phyloP scores from a whole-genome alignment of 2,113 vertebrate genomes.

The Dipodomys ordii region DNA sequence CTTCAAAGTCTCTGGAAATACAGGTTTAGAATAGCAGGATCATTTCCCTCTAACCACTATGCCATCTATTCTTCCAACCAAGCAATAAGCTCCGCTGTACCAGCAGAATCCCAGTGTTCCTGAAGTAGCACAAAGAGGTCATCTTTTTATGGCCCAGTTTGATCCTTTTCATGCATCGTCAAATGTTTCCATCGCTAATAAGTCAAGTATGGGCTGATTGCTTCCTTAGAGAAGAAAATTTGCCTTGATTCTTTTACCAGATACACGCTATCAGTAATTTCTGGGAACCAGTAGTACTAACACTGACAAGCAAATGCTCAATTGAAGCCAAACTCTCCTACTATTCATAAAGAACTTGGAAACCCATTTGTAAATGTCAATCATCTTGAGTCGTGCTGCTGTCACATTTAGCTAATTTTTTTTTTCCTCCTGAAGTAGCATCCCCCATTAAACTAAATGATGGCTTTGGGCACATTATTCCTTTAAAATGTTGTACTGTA shows the following conservation, averaged over 20 bases:
- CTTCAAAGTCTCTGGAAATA: slow-evolving; percentile 62
- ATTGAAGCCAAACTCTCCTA: slow-evolving; percentile 3
- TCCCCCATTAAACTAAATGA: slow-evolving; percentile 60
- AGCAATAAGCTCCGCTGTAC: neutral
- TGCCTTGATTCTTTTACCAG: slow-evolving; percentile 36
- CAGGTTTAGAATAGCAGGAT: slow-evolving; percentile 46
- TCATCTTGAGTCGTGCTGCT: slow-evolving; percentile 59
- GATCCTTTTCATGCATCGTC: neutral
- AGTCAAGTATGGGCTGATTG: slow-evolving; percentile 16
- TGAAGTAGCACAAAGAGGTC: neutral
- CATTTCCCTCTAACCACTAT: neutral
- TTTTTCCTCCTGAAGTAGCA: neutral
- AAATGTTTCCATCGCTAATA: slow-evolving; percentile 13
- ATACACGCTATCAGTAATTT: slow-evolving; percentile 46
- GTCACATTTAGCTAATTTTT: slow-evolving; percentile 43
- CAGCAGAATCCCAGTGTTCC: slow-evolving; percentile 15
- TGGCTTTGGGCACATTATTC: slow-evolving; percentile 31
- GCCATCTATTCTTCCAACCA: slow-evolving; percentile 31
- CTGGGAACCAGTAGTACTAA: slow-evolving; percentile 59
- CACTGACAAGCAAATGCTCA: slow-evolving; percentile 46
- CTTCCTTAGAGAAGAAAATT: slow-evolving; percentile 27
- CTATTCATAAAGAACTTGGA: slow-evolving; percentile 45
- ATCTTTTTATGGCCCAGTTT: neutral
- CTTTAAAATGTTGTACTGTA: slow-evolving; percentile 50
- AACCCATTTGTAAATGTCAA: slow-evolving; percentile 52